Base-by-base conservation (phyloP, 1,140 invertebrate genomes). In the Orussus abietinus region DNA sequence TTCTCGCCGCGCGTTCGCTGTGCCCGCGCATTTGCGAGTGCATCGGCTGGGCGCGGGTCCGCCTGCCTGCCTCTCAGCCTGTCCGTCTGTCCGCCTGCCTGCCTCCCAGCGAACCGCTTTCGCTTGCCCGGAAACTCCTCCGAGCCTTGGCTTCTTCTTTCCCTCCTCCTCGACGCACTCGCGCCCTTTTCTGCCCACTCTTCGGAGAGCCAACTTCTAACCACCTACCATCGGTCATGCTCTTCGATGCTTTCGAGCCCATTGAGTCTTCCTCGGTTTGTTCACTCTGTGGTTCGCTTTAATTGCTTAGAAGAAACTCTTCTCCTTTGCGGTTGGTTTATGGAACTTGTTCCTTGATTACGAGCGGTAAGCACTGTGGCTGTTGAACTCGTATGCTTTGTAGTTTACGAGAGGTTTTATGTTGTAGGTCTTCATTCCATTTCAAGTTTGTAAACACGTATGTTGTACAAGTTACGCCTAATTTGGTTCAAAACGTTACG, bases 21-120 rank as follows among this genome's bases (percentile, higher is more conserved):
- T 40, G n/a, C n/a, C n/a, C n/a, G 31, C 10, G 26, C 3, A 21
- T 20, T 13, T 3, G 13, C 50, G 46, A 46, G 52, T 57, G 52
- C 56, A 59, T 63, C 54, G 58, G 51, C 55, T 61, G 58, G 60
- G 59, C 57, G 62, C 62, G 59, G 60, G 57, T 62, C 45, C 42
- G 32, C 26, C 53, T 38, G 40, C 42, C 37, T 53, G 45, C 47
- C 49, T 48, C 58, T 42, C 45, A 42, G 40, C 32, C 20, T 48
- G 6, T 12, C 33, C 12, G 6, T 12, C 1, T 35, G 4, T 17
- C 5, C 20, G 13, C 18, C 34, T 20, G 5, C 18, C 14, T 36
- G 34, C 1, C 14, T 11, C 10, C 14, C 14, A n/a, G n/a, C n/a
- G n/a, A n/a, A n/a, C n/a, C n/a, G n/a, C 31, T 33, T 14, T 4